These are phyloP conservation scores for Lissocephala sabroskyi DNA, from an alignment of 2,888 invertebrate species.

Conservation along the genomic window DNA sequence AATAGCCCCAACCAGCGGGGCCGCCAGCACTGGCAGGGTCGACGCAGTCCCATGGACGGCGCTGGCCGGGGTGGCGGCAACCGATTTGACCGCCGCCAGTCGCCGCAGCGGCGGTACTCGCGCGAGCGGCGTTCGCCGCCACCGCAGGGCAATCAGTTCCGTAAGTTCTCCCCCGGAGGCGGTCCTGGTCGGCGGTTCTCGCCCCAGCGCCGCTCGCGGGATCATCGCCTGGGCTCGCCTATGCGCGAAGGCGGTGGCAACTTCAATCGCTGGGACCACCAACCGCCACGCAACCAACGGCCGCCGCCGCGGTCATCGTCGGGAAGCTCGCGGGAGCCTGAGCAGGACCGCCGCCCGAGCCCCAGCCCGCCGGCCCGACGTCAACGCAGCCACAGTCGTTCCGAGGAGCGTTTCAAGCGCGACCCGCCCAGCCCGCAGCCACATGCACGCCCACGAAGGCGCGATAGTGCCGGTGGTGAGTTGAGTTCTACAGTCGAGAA, in stretches of 20 bases:
- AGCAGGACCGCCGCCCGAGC: conserved; percentile 12
- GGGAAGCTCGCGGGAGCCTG: conserved; percentile 43
- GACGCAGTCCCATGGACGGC: conserved; percentile 59
- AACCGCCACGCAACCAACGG: conserved; percentile 20
- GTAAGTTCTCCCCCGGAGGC: conserved; percentile 58
- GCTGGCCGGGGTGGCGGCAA: conserved; percentile 33
- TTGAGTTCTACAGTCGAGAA: neutral
- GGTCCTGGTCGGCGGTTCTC: conserved; percentile 58
- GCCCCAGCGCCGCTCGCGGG: conserved; percentile 54
- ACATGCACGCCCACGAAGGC: no score
- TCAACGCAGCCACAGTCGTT: conserved; percentile 42
- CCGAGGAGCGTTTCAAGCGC: conserved; percentile 31
- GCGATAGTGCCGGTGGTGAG: conserved; percentile 1
- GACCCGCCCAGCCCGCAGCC: conserved; percentile 21
- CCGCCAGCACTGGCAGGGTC: conserved; percentile 61
- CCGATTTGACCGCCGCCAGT: conserved; percentile 48
- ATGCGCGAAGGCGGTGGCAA: conserved; percentile 41
- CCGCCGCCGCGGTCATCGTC: conserved; percentile 38
- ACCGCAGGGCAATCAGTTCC: conserved; percentile 56
- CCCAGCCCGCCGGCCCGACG: conserved; percentile 27
- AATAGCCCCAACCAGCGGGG: conserved; percentile 58
- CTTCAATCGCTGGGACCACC: conserved; percentile 63
- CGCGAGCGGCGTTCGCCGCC: conserved; percentile 58
- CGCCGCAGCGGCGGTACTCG: conserved; percentile 53
- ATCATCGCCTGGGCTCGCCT: conserved; percentile 63